Base-by-base conservation (phyloP, 1,140 invertebrate genomes). In the Aphaenogaster ashmeadi region DNA sequence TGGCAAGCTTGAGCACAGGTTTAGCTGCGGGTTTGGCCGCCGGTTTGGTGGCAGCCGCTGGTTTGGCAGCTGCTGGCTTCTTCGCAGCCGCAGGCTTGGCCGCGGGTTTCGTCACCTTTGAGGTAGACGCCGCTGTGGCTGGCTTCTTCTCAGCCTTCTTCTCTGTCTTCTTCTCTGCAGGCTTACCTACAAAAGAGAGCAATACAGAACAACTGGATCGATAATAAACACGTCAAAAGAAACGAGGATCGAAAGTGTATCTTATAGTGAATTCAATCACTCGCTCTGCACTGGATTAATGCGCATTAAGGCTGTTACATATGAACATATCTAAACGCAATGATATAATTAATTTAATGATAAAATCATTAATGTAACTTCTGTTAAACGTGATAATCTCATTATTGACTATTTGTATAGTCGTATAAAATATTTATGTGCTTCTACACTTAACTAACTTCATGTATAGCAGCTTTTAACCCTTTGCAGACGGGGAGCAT, bases 81-180 rank as follows among this genome's bases (percentile, higher is more conserved):
- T 92, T 84, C n/a, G 91, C 87, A 13, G 83, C 80, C 33, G 93
- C 91, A 18, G 94, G 89, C 52, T 95, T 94, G 1, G 89, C 88
- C 8, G 94, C 92, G 62, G 95, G 91, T n/a, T 95, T 93, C 87
- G 92, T 93, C 21, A 92, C 92, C 58, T 93, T 93, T 0, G 92
- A 90, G 15, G 92, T 89, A 3, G 93, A 90, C 71, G 94, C 90
- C 50, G 95, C 93, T 64, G 92, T 92, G 54, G 96, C 90, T 80
- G 95, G 91, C 74, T 95, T 95, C 69, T 96, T 95, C 47, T 96
- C 94, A 41, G 95, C 89, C 95, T 96, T 96, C 83, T 96, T 96
- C 18, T 96, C 96, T n/a, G 96, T 95, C 92, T 97, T 97, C 91
- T 97, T 97, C 86, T 97, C 97, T 64, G 96, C 96, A 66, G 96